Percentiles rank a stretch among this genome's conserved stretches.
phyloP scores from a whole-genome alignment of 2,888 invertebrate genomes.

The Stenodema calcarata region DNA sequence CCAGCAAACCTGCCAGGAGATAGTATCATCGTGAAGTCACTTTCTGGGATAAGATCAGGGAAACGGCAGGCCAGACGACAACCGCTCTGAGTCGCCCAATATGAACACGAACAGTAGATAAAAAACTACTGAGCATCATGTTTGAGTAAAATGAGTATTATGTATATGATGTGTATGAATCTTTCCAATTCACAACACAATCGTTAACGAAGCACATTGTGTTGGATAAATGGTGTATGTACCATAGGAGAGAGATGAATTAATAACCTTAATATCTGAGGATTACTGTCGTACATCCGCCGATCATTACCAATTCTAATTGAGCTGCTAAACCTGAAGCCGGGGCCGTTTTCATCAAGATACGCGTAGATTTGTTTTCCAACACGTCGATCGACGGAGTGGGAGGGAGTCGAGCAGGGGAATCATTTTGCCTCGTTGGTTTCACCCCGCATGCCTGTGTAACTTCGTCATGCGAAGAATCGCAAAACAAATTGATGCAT shows the following conservation, averaged over 20 bases:
- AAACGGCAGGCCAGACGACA: too few species aligned
- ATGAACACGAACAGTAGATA: too few species aligned
- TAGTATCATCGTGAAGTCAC: too few species aligned
- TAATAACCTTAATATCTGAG: background rate
- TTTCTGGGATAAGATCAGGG: too few species aligned
- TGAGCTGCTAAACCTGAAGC: background rate
- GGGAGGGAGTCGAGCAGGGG: background rate
- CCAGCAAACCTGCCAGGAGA: too few species aligned
- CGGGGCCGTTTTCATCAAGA: background rate
- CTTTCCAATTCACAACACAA: too few species aligned
- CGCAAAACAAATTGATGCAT: conserved; percentile 32
- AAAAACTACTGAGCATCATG: too few species aligned
- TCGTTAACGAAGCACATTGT: background rate
- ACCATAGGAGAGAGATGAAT: background rate
- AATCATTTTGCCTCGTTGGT: background rate
- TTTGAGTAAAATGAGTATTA: too few species aligned
- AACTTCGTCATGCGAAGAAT: background rate
- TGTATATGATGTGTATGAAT: too few species aligned
- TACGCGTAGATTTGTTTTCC: background rate
- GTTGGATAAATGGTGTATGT: background rate
- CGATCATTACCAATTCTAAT: background rate
- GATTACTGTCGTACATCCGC: background rate
- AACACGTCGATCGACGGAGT: background rate
- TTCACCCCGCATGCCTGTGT: background rate
- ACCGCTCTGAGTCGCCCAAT: too few species aligned